phyloP scores from a whole-genome alignment of 2,797 vertebrate species.

The Gymnopithys bicolor region DNA sequence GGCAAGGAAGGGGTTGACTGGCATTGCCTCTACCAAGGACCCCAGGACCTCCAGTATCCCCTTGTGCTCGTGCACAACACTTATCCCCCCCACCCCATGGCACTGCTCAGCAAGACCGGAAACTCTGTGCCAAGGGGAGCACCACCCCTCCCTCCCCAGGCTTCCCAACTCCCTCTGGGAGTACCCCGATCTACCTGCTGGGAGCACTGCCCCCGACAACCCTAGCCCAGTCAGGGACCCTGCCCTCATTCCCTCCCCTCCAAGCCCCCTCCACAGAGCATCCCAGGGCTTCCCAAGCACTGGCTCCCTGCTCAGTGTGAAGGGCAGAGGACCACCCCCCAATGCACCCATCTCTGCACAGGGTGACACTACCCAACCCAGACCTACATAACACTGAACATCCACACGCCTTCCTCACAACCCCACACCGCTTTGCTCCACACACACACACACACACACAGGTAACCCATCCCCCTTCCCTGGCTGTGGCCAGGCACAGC shows the following conservation, averaged over 20 bases:
- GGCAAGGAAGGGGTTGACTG: conserved; percentile 16
- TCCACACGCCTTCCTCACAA: not conserved
- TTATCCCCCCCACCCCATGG: not conserved
- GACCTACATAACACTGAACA: conserved; percentile 1
- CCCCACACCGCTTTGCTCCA: not conserved
- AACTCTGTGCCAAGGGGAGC: not conserved
- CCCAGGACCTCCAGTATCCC: conserved; percentile 9
- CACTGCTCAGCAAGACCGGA: conserved; percentile 23
- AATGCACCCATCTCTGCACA: not conserved
- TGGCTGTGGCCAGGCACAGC: not conserved
- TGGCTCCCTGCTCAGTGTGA: not conserved
- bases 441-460: not conserved
- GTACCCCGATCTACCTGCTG: not conserved
- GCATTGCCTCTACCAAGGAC: not conserved
- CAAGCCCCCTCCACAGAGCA: not conserved
- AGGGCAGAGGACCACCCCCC: not conserved
- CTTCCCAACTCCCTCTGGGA: conserved; percentile 10
- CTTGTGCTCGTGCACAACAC: conserved; percentile 40
- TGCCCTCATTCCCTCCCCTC: not conserved
- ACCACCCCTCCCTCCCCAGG: not conserved
- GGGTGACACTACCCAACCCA: not conserved
- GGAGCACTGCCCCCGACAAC: conserved; percentile 32
- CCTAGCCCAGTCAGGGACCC: not conserved
- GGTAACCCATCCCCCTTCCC: not conserved
- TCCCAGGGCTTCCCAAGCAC: not conserved